Base-by-base conservation (phyloP, 2,797 vertebrate genomes). In the Dicrostonyx torquatus region DNA sequence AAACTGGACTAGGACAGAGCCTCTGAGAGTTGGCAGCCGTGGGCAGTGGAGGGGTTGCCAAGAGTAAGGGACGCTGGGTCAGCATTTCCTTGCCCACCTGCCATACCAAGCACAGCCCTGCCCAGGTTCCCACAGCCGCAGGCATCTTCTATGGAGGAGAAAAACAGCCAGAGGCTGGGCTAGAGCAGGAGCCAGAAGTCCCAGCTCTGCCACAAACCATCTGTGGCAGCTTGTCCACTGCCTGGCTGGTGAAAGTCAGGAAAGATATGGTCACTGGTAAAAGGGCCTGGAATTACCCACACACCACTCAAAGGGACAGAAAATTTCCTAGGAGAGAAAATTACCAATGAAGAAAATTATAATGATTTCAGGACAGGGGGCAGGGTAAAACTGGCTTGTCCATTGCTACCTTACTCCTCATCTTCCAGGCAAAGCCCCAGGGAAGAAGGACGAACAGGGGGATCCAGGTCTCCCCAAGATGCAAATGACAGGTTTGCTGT, bases 1-100 rank as follows among this genome's bases (percentile, higher is more conserved):
- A 97, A 97, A 95, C 85, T 96, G n/a, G 97, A 97, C 91, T 95
- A 96, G 95, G 91, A 94, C 96, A 80, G 91, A 79, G 95, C 95
- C 45, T 2, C 94, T 24, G 76, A 80, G 94, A 94, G 92, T 94
- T 95, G 96, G 96, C 97, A 95, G 93, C 73, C 6, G 0, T 14
- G 0, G 1, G 93, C 76, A 66, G 78, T 37, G 24, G 76, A 78
- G 79, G 68, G 94, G 37, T 37, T 88, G 97, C 95, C 94, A 87
- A 93, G 73, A 94, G 80, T 37, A 87, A 93, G 53, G 75, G 86
- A 89, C 0, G 26, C 95, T 14, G 22, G 94, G 75, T 97, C 95
- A 97, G 97, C 95, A 93, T 70, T 97, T 95, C 93, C 68, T 89
- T 0, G 72, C 73, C 72, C 17, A 60, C 75, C 91, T 48, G 78